Percentiles rank a stretch among this genome's conserved stretches.
These are phyloP conservation scores for Echinometra lucunter DNA, from an alignment of 53 echinoderm and acorn worm genomes.

Conservation along the genomic window DNA sequence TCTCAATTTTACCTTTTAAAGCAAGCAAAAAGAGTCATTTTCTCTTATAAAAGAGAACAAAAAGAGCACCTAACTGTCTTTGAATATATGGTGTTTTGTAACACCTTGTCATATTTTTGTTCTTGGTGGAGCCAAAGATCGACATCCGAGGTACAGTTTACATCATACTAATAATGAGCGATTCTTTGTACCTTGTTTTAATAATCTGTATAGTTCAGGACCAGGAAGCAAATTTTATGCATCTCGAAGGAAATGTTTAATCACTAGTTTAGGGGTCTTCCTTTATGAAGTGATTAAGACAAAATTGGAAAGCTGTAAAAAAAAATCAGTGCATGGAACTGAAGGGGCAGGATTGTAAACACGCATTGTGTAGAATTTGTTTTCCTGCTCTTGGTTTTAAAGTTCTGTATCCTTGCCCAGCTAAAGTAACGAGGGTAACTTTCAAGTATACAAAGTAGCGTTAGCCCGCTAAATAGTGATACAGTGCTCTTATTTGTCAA, in stretches of 20 bases:
- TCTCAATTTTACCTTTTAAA: not conserved
- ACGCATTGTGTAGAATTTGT: not conserved
- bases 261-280: slow-evolving; percentile 11
- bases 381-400: not conserved
- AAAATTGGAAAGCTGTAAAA: not conserved
- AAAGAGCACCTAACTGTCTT: not conserved
- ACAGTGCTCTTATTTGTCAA: not conserved
- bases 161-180: not conserved
- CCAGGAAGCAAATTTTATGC: not conserved
- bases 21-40: no score
- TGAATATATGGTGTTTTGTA: not conserved
- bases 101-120: not conserved
- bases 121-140: not conserved
- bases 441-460: no score
- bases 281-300: not conserved
- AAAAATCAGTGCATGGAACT: not conserved
- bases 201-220: not conserved
- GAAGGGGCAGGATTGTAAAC: not conserved
- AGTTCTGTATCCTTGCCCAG: not conserved
- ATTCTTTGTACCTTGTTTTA: not conserved
- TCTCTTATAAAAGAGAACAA: not conserved
- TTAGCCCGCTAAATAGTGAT: not conserved
- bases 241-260: not conserved
- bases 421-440: not conserved
- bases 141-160: no score